Percentiles rank a stretch among this genome's conserved stretches.
Evolutionary conservation across 2,888 invertebrate genomes (phyloP).

Genomic region (Orgyia antiqua): DNA sequence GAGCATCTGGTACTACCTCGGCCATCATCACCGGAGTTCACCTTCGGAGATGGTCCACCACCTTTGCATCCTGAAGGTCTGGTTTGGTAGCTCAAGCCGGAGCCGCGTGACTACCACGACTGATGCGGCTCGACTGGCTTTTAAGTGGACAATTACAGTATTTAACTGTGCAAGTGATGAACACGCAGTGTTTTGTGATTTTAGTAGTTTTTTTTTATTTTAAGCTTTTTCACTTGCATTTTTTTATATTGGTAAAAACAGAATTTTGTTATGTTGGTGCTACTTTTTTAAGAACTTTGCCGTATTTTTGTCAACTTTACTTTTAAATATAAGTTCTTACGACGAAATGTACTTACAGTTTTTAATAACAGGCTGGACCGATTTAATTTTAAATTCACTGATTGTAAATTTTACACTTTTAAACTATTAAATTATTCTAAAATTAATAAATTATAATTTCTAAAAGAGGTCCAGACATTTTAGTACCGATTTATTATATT

Average conservation of each 20-base stretch:
- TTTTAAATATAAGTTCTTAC: no score
- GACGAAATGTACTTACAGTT: no score
- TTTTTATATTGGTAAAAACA: slow-evolving; percentile 9
- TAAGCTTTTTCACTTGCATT: slow-evolving; percentile 4
- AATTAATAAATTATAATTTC: no score
- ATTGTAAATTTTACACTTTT: no score
- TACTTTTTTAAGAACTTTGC: slow-evolving; percentile 3
- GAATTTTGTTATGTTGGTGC: slow-evolving; percentile 26
- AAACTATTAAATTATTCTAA: no score
- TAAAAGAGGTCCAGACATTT: background rate
- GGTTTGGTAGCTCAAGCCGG: slow-evolving; percentile 79
- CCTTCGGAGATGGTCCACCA: slow-evolving; percentile 75
- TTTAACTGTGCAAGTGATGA: slow-evolving; percentile 28
- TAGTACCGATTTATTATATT: no score
- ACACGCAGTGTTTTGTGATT: slow-evolving; percentile 41
- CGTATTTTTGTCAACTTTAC: background rate
- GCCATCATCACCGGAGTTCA: slow-evolving; percentile 87
- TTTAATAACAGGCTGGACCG: no score
- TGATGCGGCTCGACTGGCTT: slow-evolving; percentile 75
- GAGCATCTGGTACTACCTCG: slow-evolving; percentile 84
- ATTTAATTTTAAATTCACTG: no score
- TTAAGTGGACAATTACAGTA: slow-evolving; percentile 60
- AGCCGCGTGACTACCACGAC: slow-evolving; percentile 78
- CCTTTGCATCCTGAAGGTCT: slow-evolving; percentile 72
- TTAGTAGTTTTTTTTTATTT: slow-evolving; percentile 15